Percentiles rank a stretch among this genome's conserved stretches.
phyloP scores from a whole-genome alignment of 2,888 invertebrate genomes.

The Empis livida region DNA sequence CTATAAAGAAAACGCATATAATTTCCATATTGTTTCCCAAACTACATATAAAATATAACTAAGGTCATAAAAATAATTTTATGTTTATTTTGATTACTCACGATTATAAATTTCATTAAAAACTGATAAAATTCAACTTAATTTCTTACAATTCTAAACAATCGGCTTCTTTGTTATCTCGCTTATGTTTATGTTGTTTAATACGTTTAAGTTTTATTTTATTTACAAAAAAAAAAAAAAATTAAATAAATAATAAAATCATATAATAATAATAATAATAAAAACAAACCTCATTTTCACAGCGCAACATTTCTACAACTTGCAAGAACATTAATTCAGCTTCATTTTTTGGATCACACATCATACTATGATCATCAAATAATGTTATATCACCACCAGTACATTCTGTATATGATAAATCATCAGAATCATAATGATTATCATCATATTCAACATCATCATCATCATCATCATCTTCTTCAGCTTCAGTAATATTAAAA shows the following conservation, averaged over 20 bases:
- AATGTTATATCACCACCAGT: slow-evolving; percentile 29
- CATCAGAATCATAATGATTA: slow-evolving; percentile 24
- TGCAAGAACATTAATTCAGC: slow-evolving; percentile 36
- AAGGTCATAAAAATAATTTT: no score
- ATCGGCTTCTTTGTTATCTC: no score
- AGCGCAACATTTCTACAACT: slow-evolving; percentile 35
- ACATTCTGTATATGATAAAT: slow-evolving; percentile 24
- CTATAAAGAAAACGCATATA: no score
- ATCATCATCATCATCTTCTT: slow-evolving; percentile 7
- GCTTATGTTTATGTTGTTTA: no score
- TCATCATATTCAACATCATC: slow-evolving; percentile 12
- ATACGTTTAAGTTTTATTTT: no score
- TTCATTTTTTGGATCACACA: slow-evolving; percentile 34
- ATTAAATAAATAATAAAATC: neutral
- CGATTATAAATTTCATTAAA: no score
- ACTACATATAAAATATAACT: no score
- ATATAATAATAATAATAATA: neutral
- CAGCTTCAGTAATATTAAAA: slow-evolving; percentile 4
- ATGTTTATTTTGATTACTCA: no score
- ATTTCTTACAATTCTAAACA: no score
- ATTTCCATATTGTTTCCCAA: no score
- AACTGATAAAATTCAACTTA: no score
- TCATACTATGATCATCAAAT: slow-evolving; percentile 33
- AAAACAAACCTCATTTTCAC: slow-evolving; percentile 35
- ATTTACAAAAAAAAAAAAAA: no score